Evolutionary conservation across 2,888 invertebrate genomes (phyloP).

Genomic region (Hydriomena furcata): DNA sequence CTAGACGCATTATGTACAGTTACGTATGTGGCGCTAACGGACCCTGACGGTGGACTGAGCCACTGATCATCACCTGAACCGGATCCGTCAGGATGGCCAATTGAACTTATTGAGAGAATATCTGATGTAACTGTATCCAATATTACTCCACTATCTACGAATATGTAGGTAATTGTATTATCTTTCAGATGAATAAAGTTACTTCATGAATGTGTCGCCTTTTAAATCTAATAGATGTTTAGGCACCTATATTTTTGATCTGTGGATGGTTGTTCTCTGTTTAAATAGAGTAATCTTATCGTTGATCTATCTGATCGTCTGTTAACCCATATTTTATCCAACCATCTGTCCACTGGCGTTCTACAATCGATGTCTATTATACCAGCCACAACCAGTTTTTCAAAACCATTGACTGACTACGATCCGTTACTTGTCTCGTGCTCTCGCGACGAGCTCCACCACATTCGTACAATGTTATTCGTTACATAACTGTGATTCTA

Average conservation of each 20-base stretch:
- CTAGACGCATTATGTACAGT: slow-evolving; percentile 28
- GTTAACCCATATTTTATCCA: slow-evolving; percentile 17
- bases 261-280: no score
- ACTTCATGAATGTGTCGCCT: no score
- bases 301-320: no score
- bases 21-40: slow-evolving; percentile 25
- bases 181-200: no score
- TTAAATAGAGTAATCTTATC: no score
- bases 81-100: slow-evolving; percentile 18
- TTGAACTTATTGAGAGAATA: background rate
- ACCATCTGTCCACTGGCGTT: slow-evolving; percentile 4
- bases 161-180: no score
- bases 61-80: slow-evolving; percentile 27
- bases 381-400: slow-evolving; percentile 57
- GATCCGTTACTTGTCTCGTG: slow-evolving; percentile 51
- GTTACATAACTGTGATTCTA: slow-evolving; percentile 80
- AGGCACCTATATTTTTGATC: no score
- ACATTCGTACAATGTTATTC: slow-evolving; percentile 59
- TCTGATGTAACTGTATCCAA: no score
- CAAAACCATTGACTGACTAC: slow-evolving; percentile 56
- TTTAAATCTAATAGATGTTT: no score
- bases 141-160: no score
- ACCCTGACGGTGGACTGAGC: slow-evolving; percentile 3
- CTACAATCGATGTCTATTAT: slow-evolving; percentile 41
- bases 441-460: slow-evolving; percentile 48